Evolutionary conservation across 2,797 vertebrate species (phyloP), one percentile per base, ranked within the genome.

Genomic region (Telmatherina bonti): DNA sequence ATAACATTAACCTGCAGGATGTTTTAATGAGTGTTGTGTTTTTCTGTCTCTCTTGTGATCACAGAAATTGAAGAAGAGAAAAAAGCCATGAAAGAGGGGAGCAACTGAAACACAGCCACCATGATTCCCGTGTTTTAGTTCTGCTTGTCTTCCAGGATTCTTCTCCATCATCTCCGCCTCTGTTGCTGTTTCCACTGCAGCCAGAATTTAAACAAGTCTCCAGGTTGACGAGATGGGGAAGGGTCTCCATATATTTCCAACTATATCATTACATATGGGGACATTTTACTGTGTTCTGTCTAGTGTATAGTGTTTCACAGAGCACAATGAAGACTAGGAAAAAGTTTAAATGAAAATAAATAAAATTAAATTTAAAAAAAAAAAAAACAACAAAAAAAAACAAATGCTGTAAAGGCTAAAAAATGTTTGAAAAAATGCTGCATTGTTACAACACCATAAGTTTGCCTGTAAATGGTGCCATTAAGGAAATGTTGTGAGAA

Each of bases 41-140:
- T 57, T 5, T 52, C 11, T 79, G 12, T 78, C 15, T 77, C 24
- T 55, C 51, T 74, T 63, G 15, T 57, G 5, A 58, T 60, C 52
- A 62, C 88, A 94, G 93, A 81, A 1, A 91, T 94, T 47, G 85
- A 89, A 3, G 22, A 56, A 2, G 94, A 94, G 82, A 94, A 93
- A 87, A 88, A 81, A 51, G 72, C 45, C 0, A 15, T 24, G 0
- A 13, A 78, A 56, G 49, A 33, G 3, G 20, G 1, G 2, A 62
- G 27, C 45, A 88, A 87, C 27, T 80, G 68, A 82, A 73, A 56
- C 15, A 0, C 11, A 7, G 3, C 52, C 9, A 22, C 30, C 43
- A 68, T 66, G 66, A 60, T 47, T 65, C 35, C 59, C 57, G 45
- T 54, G 22, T 65, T 29, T 58, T 58, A 33, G 49, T 64, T 49